These are phyloP conservation scores for Himalopsyche tibetana DNA, from an alignment of 2,888 invertebrate species.

Conservation along the genomic window DNA sequence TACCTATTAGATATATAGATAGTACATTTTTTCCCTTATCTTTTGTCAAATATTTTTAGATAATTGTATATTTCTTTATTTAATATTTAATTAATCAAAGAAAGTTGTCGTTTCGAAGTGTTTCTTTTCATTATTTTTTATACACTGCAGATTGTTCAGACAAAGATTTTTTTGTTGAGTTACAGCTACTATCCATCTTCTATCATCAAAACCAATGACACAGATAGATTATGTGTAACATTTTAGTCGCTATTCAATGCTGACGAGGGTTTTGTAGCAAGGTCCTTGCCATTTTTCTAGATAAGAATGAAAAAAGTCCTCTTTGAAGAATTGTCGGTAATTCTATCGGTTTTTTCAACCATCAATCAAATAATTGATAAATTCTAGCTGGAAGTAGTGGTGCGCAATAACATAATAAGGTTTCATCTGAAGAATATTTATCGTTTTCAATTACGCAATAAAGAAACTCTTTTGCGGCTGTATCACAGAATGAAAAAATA, in stretches of 20 bases:
- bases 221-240: conserved; percentile 50
- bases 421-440: background rate
- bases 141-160: background rate
- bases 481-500: background rate
- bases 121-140: background rate
- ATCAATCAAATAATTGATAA: conserved; percentile 28
- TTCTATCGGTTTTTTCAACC: background rate
- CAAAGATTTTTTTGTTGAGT: background rate
- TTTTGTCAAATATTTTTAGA: no score
- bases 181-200: background rate
- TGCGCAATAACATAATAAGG: background rate
- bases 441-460: background rate
- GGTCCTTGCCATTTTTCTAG: background rate
- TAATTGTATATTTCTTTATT: no score
- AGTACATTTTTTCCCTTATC: no score
- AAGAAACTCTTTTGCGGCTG: background rate
- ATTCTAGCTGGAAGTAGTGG: background rate
- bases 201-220: conserved; percentile 38
- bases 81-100: no score
- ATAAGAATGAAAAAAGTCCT: conserved; percentile 12
- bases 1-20: no score
- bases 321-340: conserved; percentile 19
- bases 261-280: conserved; percentile 52
- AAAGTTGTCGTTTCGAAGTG: no score
- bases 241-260: conserved; percentile 45